Evolutionary conservation across 2,113 vertebrate species (phyloP), one percentile per base, ranked within the genome.

Genomic region (Tricholaema leucomelas): DNA sequence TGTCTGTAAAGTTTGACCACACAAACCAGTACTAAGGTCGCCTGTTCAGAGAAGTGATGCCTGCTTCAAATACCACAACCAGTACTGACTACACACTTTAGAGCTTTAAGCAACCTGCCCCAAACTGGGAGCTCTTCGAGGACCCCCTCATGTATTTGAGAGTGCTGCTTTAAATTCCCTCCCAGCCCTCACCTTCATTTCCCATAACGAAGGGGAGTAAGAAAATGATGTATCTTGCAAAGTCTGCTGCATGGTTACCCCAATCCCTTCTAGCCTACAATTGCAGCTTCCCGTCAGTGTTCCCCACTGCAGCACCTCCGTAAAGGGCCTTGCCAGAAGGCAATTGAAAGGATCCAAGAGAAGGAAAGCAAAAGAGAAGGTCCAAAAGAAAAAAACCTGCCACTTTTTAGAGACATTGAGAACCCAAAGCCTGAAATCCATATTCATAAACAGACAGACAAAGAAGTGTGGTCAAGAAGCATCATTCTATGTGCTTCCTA

Each of bases 1-100:
- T 85, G 91, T 96, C 94, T 95, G 93, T 82, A 92, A 96, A 96
- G 94, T 96, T 96, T 92, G 94, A 96, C 88, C 93, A 95, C 91
- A 96, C 81, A 96, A 92, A 95, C 88, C 92, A 93, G 81, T 55
- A 96, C 94, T 95, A 91, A 96, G 65, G 84, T 85, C 93, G 90
- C 76, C 90, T 93, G 75, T 91, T 91, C 63, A 90, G 60, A 91
- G 86, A 91, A 88, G 81, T 59, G 77, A 88, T 76, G 88, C 63
- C 84, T 92, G 86, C 59, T 87, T 93, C 94, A 93, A 84, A 93
- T 6, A 91, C 52, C 56, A 81, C 63, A 79, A 85, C 87, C 88
- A 84, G 81, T 50, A 84, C 17, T 56, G 70, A 71, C 74, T 93
- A 86, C 55, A 78, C 3, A 15, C 83, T 90, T 58, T 33, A 56